Evolutionary conservation across 2,113 vertebrate genomes (phyloP), one percentile per base, ranked within the genome.

Genomic region (Macheiramphus alcinus): DNA sequence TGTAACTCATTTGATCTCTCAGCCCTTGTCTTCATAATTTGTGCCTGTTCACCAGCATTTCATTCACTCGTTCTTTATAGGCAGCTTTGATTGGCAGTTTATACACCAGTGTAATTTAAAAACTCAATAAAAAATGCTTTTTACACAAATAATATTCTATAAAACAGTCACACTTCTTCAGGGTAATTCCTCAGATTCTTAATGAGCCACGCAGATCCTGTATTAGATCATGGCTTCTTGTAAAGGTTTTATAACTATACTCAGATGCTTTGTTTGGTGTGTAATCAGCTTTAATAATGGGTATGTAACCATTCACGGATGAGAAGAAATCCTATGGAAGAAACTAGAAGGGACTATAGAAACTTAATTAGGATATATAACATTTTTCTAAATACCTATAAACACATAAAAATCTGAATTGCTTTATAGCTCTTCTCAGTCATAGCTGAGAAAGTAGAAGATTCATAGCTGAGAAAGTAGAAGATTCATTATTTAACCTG

Each of bases 201-300:
- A 96, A 96, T 94, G 92, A 96, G 74, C 81, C 92, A 73, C 5
- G 2, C 62, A 88, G 82, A 90, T 88, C 87, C 79, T 88, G 76
- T 90, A 52, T 92, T 90, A 80, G 85, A 94, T 92, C 79, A 45
- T 66, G 79, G 45, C 67, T 94, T 91, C 90, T 91, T 95, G 87
- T 97, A 92, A 94, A 94, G 71, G 34, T 76, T 96, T 93, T 93
- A 66, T 76, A 90, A 75, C 63, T 63, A 10, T 0, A 2, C 40
- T 90, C 74, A 45, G 66, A 73, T 94, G 79, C 81, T 95, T 94
- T 87, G 78, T 94, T 91, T 96, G 70, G 52, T 95, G 78, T 36
- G 74, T 95, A 95, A 95, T 95, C 94, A 90, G 78, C 90, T 96
- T 96, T 93, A 92, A 96, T 92, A 94, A 94, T 9, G 53, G 58